A percentile compares a stretch with the other conserved stretches of the same genome.
These are phyloP conservation scores for Dryobotodes eremita DNA, from an alignment of 2,888 invertebrate species.

Conservation along the genomic window DNA sequence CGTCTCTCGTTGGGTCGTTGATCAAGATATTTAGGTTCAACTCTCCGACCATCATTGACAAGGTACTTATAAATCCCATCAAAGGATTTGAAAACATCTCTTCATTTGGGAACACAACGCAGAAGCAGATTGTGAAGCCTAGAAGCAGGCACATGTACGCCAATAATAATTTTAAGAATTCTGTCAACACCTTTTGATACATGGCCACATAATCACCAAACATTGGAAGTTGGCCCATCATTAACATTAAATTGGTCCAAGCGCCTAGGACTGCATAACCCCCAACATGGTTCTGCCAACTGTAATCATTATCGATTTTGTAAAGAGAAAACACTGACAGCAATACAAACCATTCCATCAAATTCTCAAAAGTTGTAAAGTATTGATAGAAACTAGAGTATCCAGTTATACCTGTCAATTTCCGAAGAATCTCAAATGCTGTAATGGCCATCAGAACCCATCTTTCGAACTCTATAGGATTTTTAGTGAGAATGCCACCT, in stretches of 20 bases:
- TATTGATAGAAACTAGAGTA: slow-evolving; percentile 95
- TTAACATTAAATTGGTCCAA: slow-evolving; percentile 96
- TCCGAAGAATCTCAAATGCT: slow-evolving; percentile 94
- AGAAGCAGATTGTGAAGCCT: slow-evolving; percentile 96
- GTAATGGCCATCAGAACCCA: slow-evolving; percentile 95
- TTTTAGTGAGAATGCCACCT: slow-evolving; percentile 93
- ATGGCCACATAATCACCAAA: slow-evolving; percentile 97
- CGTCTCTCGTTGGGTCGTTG: slow-evolving; percentile 93
- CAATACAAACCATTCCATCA: slow-evolving; percentile 96
- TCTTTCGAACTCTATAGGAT: slow-evolving; percentile 95
- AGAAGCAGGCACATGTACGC: slow-evolving; percentile 96
- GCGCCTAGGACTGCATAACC: slow-evolving; percentile 96
- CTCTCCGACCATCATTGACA: slow-evolving; percentile 97
- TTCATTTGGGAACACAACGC: slow-evolving; percentile 96
- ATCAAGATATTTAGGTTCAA: slow-evolving; percentile 94
- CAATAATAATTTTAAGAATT: slow-evolving; percentile 95
- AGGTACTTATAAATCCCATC: slow-evolving; percentile 95
- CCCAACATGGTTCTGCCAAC: slow-evolving; percentile 96
- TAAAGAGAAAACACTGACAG: slow-evolving; percentile 95
- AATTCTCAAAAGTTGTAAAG: slow-evolving; percentile 95
- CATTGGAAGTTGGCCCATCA: slow-evolving; percentile 96
- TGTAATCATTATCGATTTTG: slow-evolving; percentile 94
- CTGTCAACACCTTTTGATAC: slow-evolving; percentile 96
- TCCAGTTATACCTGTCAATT: slow-evolving; percentile 95
- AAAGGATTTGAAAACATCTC: slow-evolving; percentile 96